These are phyloP conservation scores for Watsonalla cultraria DNA, from an alignment of 2,888 invertebrate species.

Conservation along the genomic window DNA sequence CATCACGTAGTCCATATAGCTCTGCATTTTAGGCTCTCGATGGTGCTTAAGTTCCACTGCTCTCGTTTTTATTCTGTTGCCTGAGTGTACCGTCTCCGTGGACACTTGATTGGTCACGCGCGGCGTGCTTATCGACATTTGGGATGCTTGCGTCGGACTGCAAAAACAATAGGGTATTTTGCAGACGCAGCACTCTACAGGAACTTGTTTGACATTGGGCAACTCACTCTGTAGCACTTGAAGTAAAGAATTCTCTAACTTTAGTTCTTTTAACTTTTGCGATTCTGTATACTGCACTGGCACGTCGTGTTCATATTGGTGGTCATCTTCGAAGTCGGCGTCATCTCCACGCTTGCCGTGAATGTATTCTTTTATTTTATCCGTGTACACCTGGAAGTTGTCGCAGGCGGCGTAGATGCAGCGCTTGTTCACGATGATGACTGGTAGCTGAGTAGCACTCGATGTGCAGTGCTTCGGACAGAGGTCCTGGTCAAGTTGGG, in stretches of 20 bases:
- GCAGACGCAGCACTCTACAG: slow-evolving; percentile 41
- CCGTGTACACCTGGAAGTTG: slow-evolving; percentile 49
- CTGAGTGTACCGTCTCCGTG: slow-evolving; percentile 17
- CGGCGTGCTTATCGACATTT: slow-evolving; percentile 7
- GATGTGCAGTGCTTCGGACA: slow-evolving; percentile 55
- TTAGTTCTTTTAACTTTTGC: slow-evolving; percentile 39
- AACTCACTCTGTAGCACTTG: slow-evolving; percentile 57
- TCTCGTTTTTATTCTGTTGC: slow-evolving; percentile 36
- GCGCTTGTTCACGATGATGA: slow-evolving; percentile 56
- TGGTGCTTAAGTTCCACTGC: slow-evolving; percentile 36
- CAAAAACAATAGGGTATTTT: slow-evolving; percentile 49
- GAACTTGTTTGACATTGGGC: slow-evolving; percentile 38
- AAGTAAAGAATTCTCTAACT: slow-evolving; percentile 57
- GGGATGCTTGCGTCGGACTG: slow-evolving; percentile 23
- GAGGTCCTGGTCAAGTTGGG: slow-evolving; percentile 39
- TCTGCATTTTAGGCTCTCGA: slow-evolving; percentile 58
- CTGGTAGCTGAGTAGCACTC: slow-evolving; percentile 54
- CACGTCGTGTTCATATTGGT: slow-evolving; percentile 40
- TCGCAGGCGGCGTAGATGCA: slow-evolving; percentile 63
- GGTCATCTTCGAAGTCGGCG: slow-evolving; percentile 41
- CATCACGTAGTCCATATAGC: slow-evolving; percentile 43
- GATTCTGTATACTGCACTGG: slow-evolving; percentile 45
- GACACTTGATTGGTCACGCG: slow-evolving; percentile 8
- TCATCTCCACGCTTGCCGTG: slow-evolving; percentile 42
- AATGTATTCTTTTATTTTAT: slow-evolving; percentile 48